Conservation (phyloP, 2,888 invertebrate genomes). For the Lissonota sp. region DNA sequence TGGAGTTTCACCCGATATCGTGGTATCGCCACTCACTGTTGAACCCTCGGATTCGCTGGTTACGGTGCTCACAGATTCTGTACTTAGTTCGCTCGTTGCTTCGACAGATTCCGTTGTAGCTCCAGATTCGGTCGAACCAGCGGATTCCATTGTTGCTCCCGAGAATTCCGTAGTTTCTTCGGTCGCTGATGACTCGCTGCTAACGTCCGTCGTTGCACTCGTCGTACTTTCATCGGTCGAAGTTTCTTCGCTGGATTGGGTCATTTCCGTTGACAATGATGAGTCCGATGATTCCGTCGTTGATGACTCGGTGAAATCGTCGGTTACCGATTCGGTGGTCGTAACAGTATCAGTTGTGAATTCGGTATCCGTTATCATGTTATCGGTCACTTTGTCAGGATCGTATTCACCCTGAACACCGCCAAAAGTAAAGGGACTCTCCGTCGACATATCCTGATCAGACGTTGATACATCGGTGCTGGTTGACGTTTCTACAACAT, state of each 20-base stretch:
- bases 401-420: slow-evolving; percentile 49
- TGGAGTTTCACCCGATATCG: slow-evolving; percentile 76
- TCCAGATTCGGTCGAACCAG: slow-evolving; percentile 60
- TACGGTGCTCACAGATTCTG: slow-evolving; percentile 66
- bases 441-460: slow-evolving; percentile 6
- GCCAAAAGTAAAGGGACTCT: slow-evolving; percentile 29
- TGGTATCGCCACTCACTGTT: slow-evolving; percentile 74
- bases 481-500: slow-evolving; percentile 26
- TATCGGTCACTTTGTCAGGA: slow-evolving; percentile 31
- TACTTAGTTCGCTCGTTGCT: slow-evolving; percentile 67
- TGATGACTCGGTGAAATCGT: slow-evolving; percentile 54
- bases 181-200: slow-evolving; percentile 12
- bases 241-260: slow-evolving; percentile 61
- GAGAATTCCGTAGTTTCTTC: slow-evolving; percentile 50
- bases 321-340: slow-evolving; percentile 46
- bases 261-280: slow-evolving; percentile 68
- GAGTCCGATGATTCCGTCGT: slow-evolving; percentile 68
- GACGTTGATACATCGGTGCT: slow-evolving; percentile 25
- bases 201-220: slow-evolving; percentile 14
- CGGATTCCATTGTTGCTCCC: slow-evolving; percentile 61
- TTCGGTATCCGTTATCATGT: slow-evolving; percentile 8
- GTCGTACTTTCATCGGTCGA: slow-evolving; percentile 30
- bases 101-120: slow-evolving; percentile 58
- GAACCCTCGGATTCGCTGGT: slow-evolving; percentile 67
- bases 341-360: slow-evolving; percentile 29